Base-by-base conservation (phyloP, 2,797 vertebrate species). In the Oceanodroma leucorhoa region DNA sequence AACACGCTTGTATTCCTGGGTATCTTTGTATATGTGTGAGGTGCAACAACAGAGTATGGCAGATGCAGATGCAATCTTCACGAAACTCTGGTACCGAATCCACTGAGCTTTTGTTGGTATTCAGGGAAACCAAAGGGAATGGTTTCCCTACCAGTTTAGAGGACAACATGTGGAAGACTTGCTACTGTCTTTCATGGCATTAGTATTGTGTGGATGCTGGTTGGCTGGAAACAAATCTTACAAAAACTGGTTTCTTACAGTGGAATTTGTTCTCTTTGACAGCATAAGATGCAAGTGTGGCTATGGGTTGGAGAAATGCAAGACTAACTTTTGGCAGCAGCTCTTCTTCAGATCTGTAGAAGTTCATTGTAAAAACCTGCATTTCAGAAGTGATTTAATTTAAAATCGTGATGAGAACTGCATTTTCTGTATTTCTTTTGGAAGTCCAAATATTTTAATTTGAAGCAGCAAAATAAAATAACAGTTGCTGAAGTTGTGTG, bases 161-260 rank as follows among this genome's bases (percentile, higher is more conserved):
- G 65, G 45, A 18, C 30, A 53, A 11, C 24, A 26, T 32, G 14
- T 57, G 20, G 11, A 55, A 71, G 61, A 27, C 16, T 32, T 15
- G 3, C 3, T 21, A 21, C 32, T 38, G 15, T 36, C 40, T 79
- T 81, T 36, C 17, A 14, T 66, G 51, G 6, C 14, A 1, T 51
- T 73, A 1, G 7, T 73, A 0, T 29, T 21, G 24, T 40, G 53
- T 26, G 2, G 11, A 4, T 58, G 24, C 43, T 78, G 60, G 19
- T 67, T 3, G 1, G 7, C 58, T 76, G 43, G 71, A 62, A n/a
- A 69, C 6, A 79, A 55, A 10, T 34, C 14, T 53, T 46, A 8
- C 1, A 45, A 51, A 79, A 65, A 2, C 22, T 34, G 24, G 3
- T 50, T 62, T 57, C 6, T 58, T 77, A 4, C 0, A 18, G 22